Base-by-base conservation (phyloP, 2,113 vertebrate species). In the Ctenomys sociabilis region DNA sequence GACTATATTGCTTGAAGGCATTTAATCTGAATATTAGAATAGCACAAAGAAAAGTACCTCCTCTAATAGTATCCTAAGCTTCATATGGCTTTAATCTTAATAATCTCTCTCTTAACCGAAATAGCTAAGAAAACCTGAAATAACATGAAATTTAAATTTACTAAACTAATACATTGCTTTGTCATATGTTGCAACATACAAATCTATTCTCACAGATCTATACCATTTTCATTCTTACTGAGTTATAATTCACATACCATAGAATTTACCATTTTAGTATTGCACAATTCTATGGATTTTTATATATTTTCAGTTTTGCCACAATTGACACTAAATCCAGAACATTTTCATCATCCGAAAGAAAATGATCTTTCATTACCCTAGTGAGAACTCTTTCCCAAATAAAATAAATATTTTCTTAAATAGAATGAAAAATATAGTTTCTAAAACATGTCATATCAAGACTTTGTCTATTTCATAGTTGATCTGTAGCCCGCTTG, bases 341-440 rank as follows among this genome's bases (percentile, higher is more conserved):
- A 70, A 61, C 7, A 59, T 88, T 93, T 80, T 70, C 49, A 22
- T 80, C 49, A 59, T 70, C 63, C 61, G 87, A 59, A 7, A 81
- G 54, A 81, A 17, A 72, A 81, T 49, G 17, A 80, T 11, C 9
- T 40, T 30, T 73, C 6, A 21, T 88, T 52, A 26, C 37, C n/a
- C 61, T 35, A 24, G 14, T 28, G 14, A 63, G 10, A 78, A 66
- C 28, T 52, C 49, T n/a, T 94, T 90, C 35, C 52, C 30, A 82
- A 64, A 82, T 89, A 84, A 94, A 94, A 80, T 83, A 63, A 49
- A 72, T 52, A 32, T 57, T 77, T 83, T 77, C 84, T 32, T 72
- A 26, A 94, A 37, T n/a, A 85, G 85, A 64, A 59, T 37, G 4
- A 81, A 91, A 72, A 57, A 16, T 19, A 28, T 17, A 21, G 6